Percentiles rank a stretch among this genome's conserved stretches.
These are phyloP conservation scores for Sinocyclocheilus grahami DNA, from an alignment of 2,113 vertebrate genomes.

Conservation along the genomic window DNA sequence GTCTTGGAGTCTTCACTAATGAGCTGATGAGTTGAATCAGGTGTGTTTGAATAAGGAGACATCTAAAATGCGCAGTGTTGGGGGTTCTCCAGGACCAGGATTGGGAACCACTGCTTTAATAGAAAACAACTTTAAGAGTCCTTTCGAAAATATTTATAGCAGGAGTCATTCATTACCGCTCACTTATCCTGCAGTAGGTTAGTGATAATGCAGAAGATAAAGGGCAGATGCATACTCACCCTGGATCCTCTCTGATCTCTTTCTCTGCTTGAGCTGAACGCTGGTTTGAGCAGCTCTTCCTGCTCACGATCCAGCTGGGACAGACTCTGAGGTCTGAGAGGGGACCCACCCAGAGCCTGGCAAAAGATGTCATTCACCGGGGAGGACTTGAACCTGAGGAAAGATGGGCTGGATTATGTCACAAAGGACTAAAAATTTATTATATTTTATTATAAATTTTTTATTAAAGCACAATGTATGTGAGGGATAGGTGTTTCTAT, in stretches of 20 bases:
- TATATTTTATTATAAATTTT: no score
- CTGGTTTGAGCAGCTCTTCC: conserved; percentile 84
- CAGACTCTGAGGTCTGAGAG: conserved; percentile 87
- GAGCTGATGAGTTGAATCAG: no score
- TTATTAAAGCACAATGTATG: no score
- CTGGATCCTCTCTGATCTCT: conserved; percentile 70
- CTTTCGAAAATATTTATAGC: no score
- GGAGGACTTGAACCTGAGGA: conserved; percentile 85
- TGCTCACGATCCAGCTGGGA: conserved; percentile 87
- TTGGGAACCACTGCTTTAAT: no score
- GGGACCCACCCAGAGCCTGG: conserved; percentile 90
- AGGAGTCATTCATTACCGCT: no score
- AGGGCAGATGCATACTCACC: background rate
- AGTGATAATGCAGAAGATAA: background rate
- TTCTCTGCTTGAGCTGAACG: conserved; percentile 82
- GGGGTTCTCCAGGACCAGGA: no score
- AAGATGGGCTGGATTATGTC: background rate
- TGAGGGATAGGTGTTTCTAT: no score
- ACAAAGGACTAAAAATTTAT: background rate
- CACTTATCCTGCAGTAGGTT: background rate
- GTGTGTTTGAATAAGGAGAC: no score
- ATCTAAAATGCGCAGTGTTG: no score
- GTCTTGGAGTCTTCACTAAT: no score
- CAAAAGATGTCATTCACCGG: conserved; percentile 97
- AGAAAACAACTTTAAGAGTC: no score